phyloP scores from a whole-genome alignment of 2,888 invertebrate genomes.

The Lepas anatifera region DNA sequence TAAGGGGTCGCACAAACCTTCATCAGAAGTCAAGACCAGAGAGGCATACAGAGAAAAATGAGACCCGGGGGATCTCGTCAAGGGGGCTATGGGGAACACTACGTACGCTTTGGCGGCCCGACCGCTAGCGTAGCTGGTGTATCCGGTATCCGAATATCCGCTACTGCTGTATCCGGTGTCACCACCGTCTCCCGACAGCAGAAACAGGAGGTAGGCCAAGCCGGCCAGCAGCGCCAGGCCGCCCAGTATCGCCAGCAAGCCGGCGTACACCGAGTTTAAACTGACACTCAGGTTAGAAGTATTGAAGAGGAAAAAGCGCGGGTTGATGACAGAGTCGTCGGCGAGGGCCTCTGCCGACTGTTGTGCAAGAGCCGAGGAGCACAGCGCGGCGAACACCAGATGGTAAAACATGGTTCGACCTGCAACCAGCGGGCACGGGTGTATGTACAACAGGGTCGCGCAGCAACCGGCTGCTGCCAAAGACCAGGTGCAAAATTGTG shows the following conservation, averaged over 20 bases:
- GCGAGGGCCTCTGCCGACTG: too few relatives aligned
- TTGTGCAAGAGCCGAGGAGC: background rate
- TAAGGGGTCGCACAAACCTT: too few relatives aligned
- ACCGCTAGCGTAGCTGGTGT: slow-evolving; percentile 4
- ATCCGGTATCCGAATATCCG: background rate
- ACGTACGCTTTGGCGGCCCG: slow-evolving; percentile 5
- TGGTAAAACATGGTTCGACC: background rate
- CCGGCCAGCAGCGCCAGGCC: slow-evolving; percentile 11
- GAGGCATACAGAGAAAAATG: too few relatives aligned
- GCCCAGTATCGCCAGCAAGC: background rate
- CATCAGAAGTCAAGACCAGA: too few relatives aligned
- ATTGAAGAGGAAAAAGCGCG: slow-evolving; percentile 10
- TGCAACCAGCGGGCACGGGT: background rate
- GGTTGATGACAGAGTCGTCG: background rate
- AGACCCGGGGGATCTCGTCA: too few relatives aligned
- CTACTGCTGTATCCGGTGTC: background rate
- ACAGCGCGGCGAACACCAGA: background rate
- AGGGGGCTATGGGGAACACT: too few relatives aligned
- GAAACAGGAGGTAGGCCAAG: background rate
- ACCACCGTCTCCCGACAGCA: background rate
- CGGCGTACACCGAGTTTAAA: slow-evolving; percentile 4
- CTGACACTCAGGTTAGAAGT: slow-evolving; percentile 7
- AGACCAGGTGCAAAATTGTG: too few relatives aligned
- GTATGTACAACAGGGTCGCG: background rate
- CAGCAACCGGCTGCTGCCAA: too few relatives aligned